Conservation (phyloP, 2,113 vertebrate genomes). For the Clarias macrocephalus region DNA sequence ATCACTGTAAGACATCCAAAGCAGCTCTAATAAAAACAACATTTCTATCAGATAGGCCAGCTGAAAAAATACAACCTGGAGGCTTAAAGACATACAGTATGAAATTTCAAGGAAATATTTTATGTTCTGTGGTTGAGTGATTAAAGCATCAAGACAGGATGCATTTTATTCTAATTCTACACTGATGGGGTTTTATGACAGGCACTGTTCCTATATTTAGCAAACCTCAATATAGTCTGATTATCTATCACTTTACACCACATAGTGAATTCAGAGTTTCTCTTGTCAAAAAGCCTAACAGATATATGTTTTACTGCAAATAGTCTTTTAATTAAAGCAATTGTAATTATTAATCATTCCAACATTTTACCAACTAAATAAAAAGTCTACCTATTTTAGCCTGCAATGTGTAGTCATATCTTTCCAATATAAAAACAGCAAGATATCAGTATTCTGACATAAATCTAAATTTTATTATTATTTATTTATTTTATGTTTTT, state of each 20-base stretch:
- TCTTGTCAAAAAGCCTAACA: background rate
- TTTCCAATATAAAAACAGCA: background rate
- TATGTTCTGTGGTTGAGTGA: background rate
- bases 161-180: background rate
- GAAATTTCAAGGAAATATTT: background rate
- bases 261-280: background rate
- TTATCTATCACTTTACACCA: background rate
- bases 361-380: background rate
- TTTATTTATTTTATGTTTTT: too few species aligned
- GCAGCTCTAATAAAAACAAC: conserved; percentile 1
- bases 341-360: background rate
- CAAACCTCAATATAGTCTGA: background rate
- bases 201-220: background rate
- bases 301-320: background rate
- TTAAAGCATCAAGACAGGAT: background rate
- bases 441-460: background rate
- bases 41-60: background rate
- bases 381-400: background rate
- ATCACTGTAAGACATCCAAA: conserved; percentile 14
- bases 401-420: background rate
- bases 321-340: background rate
- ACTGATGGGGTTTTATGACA: background rate
- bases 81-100: background rate
- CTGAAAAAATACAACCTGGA: background rate
- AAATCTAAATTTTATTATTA: background rate